phyloP scores from a whole-genome alignment of 64 coral and sea anemone genomes.

The Porites australiensis region DNA sequence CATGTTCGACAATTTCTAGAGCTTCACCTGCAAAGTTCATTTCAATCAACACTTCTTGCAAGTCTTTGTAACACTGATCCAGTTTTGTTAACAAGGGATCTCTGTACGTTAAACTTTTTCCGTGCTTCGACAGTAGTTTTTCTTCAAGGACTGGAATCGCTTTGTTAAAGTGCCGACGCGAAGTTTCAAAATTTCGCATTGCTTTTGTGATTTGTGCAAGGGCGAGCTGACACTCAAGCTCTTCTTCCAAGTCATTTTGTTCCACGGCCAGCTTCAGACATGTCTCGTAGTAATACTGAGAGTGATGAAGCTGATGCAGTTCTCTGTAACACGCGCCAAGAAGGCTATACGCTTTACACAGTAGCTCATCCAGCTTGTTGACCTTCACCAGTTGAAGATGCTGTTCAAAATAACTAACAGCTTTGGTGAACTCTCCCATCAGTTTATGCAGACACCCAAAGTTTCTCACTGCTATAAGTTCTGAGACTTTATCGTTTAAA shows the following conservation, averaged over 20 bases:
- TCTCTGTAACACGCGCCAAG: slow-evolving; percentile 75
- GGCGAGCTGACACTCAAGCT: slow-evolving; percentile 50
- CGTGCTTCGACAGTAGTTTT: slow-evolving; percentile 55
- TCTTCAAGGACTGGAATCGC: slow-evolving; percentile 79
- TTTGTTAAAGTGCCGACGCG: slow-evolving; percentile 66
- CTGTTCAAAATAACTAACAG: slow-evolving; percentile 76
- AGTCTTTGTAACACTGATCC: slow-evolving; percentile 75
- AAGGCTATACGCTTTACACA: slow-evolving; percentile 72
- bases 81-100: slow-evolving; percentile 65
- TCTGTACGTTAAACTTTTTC: slow-evolving; percentile 22
- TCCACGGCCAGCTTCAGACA: slow-evolving; percentile 61
- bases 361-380: slow-evolving; percentile 67
- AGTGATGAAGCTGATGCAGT: slow-evolving; percentile 75
- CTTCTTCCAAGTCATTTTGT: slow-evolving; percentile 64
- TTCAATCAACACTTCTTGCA: slow-evolving; percentile 84
- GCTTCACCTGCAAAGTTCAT: slow-evolving; percentile 73
- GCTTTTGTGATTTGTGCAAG: slow-evolving; percentile 78
- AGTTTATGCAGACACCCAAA: slow-evolving; percentile 83
- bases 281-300: slow-evolving; percentile 72
- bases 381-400: slow-evolving; percentile 73
- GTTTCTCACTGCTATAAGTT: slow-evolving; percentile 72
- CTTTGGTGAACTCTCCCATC: slow-evolving; percentile 62
- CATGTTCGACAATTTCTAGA: slow-evolving; percentile 81
- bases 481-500: slow-evolving; percentile 75
- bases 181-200: slow-evolving; percentile 69